These are phyloP conservation scores for Sebastes itinus DNA, from an alignment of 2,797 vertebrate species.

Conservation along the genomic window DNA sequence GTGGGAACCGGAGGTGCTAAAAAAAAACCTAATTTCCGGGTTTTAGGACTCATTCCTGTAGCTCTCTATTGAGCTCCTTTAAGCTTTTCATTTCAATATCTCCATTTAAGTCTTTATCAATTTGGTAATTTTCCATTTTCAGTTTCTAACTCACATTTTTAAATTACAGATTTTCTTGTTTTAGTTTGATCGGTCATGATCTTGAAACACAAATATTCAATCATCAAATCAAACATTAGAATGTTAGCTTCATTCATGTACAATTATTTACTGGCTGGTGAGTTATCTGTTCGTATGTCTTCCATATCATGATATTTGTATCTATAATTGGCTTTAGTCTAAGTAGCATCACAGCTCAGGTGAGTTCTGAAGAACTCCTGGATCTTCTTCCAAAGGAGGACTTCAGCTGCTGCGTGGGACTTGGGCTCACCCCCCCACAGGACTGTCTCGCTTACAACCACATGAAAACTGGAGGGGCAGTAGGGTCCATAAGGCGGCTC, in stretches of 20 bases:
- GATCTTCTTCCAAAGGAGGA: constrained; percentile 69
- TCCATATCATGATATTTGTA: neutral
- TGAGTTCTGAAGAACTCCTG: constrained; percentile 63
- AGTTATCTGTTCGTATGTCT: neutral
- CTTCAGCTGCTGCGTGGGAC: constrained; percentile 65
- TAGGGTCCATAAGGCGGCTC: constrained; percentile 71
- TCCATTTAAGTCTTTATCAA: too few species aligned
- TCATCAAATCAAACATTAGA: neutral
- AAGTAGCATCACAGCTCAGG: constrained; percentile 5
- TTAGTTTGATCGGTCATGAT: too few species aligned
- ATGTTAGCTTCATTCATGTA: neutral
- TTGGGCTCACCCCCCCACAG: constrained; percentile 64
- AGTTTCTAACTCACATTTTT: too few species aligned
- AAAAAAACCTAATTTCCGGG: too few species aligned
- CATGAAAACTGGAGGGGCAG: constrained; percentile 64
- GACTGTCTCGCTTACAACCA: fast-evolving
- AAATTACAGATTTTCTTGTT: too few species aligned
- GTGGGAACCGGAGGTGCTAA: too few species aligned
- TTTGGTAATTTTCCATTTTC: too few species aligned
- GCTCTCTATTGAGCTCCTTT: too few species aligned
- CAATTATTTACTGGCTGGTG: neutral
- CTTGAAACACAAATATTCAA: too few species aligned
- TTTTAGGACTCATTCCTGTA: too few species aligned
- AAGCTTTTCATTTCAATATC: too few species aligned
- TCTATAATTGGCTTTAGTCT: constrained; percentile 36